phyloP scores from a whole-genome alignment of 2,888 invertebrate species.

The Elysia crispata region DNA sequence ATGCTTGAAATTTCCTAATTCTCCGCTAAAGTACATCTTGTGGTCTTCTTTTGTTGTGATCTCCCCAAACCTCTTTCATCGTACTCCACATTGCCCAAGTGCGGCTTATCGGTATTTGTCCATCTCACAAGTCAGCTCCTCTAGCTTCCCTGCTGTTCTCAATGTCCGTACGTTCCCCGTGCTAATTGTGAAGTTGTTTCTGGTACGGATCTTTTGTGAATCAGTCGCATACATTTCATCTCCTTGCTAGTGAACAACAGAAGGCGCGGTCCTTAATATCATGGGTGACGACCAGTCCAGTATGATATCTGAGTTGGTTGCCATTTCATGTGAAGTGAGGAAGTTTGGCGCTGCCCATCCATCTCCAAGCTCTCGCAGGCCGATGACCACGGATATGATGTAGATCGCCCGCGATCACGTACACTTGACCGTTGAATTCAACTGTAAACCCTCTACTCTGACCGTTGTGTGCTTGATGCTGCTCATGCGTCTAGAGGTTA shows the following conservation, averaged over 20 bases:
- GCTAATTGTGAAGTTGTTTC: background rate
- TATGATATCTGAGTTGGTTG: background rate
- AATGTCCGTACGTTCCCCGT: constrained; percentile 18
- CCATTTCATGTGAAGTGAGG: background rate
- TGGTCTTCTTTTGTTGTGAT: background rate
- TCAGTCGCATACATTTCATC: background rate
- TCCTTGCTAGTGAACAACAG: constrained; percentile 6
- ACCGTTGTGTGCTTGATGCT: background rate
- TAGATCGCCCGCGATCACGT: background rate
- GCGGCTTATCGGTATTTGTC: background rate
- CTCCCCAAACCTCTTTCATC: background rate
- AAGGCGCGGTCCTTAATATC: constrained; percentile 12
- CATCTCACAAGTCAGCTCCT: background rate
- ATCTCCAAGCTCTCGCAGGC: constrained; percentile 5
- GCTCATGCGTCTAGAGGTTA: constrained; percentile 3
- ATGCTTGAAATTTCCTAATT: background rate
- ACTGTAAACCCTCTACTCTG: background rate
- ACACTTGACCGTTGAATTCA: too few relatives aligned
- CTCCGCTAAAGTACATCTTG: background rate
- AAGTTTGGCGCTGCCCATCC: background rate
- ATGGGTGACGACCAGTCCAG: constrained; percentile 7
- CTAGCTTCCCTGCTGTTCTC: background rate
- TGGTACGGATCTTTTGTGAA: background rate
- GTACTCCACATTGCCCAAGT: background rate
- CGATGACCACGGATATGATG: constrained; percentile 5